A percentile compares a stretch with the other conserved stretches of the same genome.
phyloP scores from a whole-genome alignment of 2,113 vertebrate genomes.

The Mus musculus region GRCm39 chr4:85265001-85265500 shows the following conservation, averaged over 20 bases:
- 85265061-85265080: slow-evolving; percentile 27
- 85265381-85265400: slow-evolving; percentile 96
- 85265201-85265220: neutral
- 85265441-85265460: neutral
- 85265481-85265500: neutral
- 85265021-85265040: neutral
- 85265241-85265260: neutral
- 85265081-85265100: neutral
- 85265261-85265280: neutral
- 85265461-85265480: neutral
- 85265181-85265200: neutral
- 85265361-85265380: slow-evolving; percentile 98
- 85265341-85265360: slow-evolving; percentile 85
- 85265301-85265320: neutral
- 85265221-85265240: neutral
- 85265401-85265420: slow-evolving; percentile 97
- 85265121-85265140: neutral
- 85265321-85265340: slow-evolving; percentile 43
- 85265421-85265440: slow-evolving; percentile 94
- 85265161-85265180: neutral
- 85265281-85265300: neutral
- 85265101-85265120: neutral
- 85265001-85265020: slow-evolving; percentile 35
- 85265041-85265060: slow-evolving; percentile 42
- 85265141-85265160: neutral